Evolutionary conservation across 2,113 vertebrate species (phyloP).

Genomic region (Ailuropoda melanoleuca): DNA sequence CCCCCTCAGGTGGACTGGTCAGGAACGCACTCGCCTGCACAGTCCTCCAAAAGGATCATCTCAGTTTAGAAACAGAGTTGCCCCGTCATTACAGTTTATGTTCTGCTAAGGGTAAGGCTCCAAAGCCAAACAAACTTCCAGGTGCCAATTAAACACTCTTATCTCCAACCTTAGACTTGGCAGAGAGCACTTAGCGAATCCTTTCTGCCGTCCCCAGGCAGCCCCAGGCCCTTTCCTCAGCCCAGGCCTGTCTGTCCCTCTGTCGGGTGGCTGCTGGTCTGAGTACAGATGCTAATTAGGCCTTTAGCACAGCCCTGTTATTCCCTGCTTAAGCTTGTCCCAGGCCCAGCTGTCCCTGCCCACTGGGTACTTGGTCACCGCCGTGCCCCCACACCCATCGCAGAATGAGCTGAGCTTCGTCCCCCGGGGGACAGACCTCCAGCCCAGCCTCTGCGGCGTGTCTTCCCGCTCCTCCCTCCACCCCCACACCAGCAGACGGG

Average conservation of each 20-base stretch:
- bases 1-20: neutral
- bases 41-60: constrained; percentile 32
- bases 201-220: constrained; percentile 22
- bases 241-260: constrained; percentile 57
- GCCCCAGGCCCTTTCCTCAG: constrained; percentile 64
- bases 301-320: neutral
- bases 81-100: constrained; percentile 33
- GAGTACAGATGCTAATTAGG: constrained; percentile 42
- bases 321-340: constrained; percentile 35
- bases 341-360: constrained; percentile 25
- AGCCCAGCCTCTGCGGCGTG: neutral
- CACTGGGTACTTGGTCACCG: neutral
- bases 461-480: neutral
- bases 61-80: constrained; percentile 34
- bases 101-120: constrained; percentile 44
- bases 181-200: neutral
- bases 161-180: constrained; percentile 64
- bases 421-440: neutral
- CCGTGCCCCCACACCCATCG: neutral
- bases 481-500: neutral
- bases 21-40: neutral
- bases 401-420: neutral
- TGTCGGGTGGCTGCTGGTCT: neutral
- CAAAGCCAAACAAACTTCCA: constrained; percentile 57
- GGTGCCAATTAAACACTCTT: constrained; percentile 59